Percentiles rank a stretch among this genome's conserved stretches.
phyloP scores from a whole-genome alignment of 2,888 invertebrate species.

The Salpingus planirostris region DNA sequence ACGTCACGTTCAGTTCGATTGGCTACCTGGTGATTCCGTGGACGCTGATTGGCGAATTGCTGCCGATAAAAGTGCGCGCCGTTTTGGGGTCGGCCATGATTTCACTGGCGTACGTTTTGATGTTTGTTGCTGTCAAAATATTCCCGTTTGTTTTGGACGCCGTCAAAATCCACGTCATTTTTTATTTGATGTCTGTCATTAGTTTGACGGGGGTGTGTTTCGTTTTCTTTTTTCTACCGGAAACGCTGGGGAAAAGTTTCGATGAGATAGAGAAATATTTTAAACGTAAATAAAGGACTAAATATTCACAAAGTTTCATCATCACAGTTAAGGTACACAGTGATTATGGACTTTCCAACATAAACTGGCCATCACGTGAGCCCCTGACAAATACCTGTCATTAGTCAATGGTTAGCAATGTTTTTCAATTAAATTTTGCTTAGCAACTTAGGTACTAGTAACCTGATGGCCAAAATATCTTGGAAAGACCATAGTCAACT shows the following conservation, averaged over 20 bases:
- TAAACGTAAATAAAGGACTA: no score
- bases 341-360: no score
- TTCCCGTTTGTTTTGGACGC: conserved; percentile 43
- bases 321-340: no score
- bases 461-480: no score
- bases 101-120: conserved; percentile 46
- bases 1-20: conserved; percentile 46
- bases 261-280: conserved; percentile 47
- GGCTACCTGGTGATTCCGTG: conserved; percentile 51
- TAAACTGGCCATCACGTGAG: no score
- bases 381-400: no score
- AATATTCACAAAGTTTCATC: no score
- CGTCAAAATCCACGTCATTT: conserved; percentile 41
- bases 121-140: conserved; percentile 47
- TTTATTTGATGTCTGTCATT: conserved; percentile 42
- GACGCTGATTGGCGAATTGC: conserved; percentile 48
- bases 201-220: conserved; percentile 42
- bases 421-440: no score
- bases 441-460: no score
- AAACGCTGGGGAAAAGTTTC: conserved; percentile 50
- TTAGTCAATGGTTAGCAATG: no score
- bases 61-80: conserved; percentile 46
- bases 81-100: conserved; percentile 45
- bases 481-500: no score
- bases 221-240: conserved; percentile 47